Conservation (phyloP, 2,888 invertebrate genomes). For the Sesia apiformis region DNA sequence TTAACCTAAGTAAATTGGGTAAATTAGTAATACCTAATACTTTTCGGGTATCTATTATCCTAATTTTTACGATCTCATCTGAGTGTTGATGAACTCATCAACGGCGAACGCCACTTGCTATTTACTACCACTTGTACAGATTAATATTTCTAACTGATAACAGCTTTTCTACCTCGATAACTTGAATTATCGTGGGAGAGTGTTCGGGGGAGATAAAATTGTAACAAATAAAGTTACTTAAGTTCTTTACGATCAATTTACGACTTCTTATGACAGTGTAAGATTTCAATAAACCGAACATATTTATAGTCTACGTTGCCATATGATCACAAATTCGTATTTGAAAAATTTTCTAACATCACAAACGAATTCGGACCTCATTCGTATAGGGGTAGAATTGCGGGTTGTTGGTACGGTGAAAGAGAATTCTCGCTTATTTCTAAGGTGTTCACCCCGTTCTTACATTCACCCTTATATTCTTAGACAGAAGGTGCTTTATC, state of each 20-base stretch:
- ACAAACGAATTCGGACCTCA: conserved; percentile 29
- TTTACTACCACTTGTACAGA: too few relatives aligned
- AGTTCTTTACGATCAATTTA: conserved; percentile 47
- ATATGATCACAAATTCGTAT: conserved; percentile 62
- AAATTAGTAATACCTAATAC: too few relatives aligned
- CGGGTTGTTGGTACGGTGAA: conserved; percentile 26
- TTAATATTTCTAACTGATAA: too few relatives aligned
- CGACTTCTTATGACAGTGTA: conserved; percentile 57
- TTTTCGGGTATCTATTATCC: too few relatives aligned
- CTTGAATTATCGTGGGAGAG: neutral
- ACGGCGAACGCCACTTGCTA: too few relatives aligned
- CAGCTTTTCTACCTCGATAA: neutral
- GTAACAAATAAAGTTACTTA: conserved; percentile 42
- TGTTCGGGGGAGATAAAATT: conserved; percentile 17
- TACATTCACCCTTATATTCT: conserved; percentile 43
- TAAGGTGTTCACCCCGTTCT: conserved; percentile 30
- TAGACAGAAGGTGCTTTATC: conserved; percentile 45
- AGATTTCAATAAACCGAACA: conserved; percentile 64
- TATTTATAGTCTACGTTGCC: conserved; percentile 57
- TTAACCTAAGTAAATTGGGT: too few relatives aligned
- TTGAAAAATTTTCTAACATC: conserved; percentile 38
- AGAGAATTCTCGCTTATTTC: conserved; percentile 50
- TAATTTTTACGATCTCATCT: too few relatives aligned
- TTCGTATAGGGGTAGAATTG: conserved; percentile 24
- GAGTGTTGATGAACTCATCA: too few relatives aligned